Base-by-base conservation (phyloP, 2,797 vertebrate species). In the Sphenodon punctatus region DNA sequence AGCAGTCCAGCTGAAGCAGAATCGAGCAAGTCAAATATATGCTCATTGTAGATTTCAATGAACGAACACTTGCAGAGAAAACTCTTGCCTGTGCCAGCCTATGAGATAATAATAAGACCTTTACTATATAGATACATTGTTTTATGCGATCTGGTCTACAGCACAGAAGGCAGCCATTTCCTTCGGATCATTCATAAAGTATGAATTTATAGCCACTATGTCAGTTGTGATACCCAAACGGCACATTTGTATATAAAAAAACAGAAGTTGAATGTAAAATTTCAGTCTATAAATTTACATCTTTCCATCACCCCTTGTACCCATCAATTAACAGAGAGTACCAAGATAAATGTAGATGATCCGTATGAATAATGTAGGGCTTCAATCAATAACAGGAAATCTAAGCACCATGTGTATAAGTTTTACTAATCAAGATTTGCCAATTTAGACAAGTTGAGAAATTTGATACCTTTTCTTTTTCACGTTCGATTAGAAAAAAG, bases 21-120 rank as follows among this genome's bases (percentile, higher is more conserved):
- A 93, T 99, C 98, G 93, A 99, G 88, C 9, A 99, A 96, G 90
- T 99, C 98, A 84, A 97, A 99, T 84, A 99, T 98, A 95, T 99
- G 98, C 78, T 99, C 98, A 4, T 99, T 99, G 95, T 99, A 99
- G 86, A 99, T 99, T 93, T 99, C 98, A 78, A 98, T 99, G 86
- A 99, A 99, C 7, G 98, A 99, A 87, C 98, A 99, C 91, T 99
- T 99, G 91, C 98, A 99, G 49, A 99, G 97, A 92, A 99, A 99
- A 86, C 95, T 98, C 94, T 98, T 99, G 23, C 95, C 95, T 65
- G 91, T 89, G 36, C 95, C 94, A 91, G 97, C 97, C 98, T 98
- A 80, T 45, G 80, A 92, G 45, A 68, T n/a, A 59, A 84, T 39
- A 84, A 16, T 76, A 63, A 64, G 64, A 93, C 77, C 70, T 64